Evolutionary conservation across 2,888 invertebrate genomes (phyloP), one percentile per base, ranked within the genome.

Genomic region (Tanytarsus gracilentus): DNA sequence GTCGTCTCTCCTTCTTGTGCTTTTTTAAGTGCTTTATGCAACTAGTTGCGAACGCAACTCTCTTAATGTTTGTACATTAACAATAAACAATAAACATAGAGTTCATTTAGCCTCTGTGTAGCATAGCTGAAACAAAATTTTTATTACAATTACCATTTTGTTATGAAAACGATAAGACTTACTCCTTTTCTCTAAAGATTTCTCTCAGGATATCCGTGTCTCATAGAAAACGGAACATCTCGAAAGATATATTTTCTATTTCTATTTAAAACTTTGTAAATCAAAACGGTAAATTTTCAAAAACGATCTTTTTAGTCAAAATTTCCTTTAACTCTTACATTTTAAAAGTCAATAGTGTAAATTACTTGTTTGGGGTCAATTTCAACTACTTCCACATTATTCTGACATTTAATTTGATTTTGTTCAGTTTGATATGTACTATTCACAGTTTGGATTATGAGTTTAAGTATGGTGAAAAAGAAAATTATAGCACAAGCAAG

Each of bases 141-240:
- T n/a, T n/a, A n/a, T n/a, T n/a, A n/a, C n/a, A n/a, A n/a, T n/a
- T n/a, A n/a, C n/a, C n/a, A n/a, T n/a, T n/a, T n/a, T n/a, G n/a
- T n/a, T n/a, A n/a, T n/a, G n/a, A n/a, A n/a, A n/a, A n/a, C n/a
- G n/a, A n/a, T n/a, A n/a, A n/a, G n/a, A n/a, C n/a, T n/a, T n/a
- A n/a, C n/a, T n/a, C n/a, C 44, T 44, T 44, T 23, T 44, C 23
- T 23, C 18, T 44, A n/a, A 44, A 44, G 44, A 44, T 23, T 44
- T 44, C n/a, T 44, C 8, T 40, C 40, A 40, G 49, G 49, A 49
- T n/a, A 49, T 49, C 49, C 49, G 26, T 49, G 26, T 49, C 27
- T 49, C 27, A 49, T 49, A 14, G n/a, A n/a, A n/a, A n/a, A n/a
- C n/a, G n/a, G n/a, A n/a, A n/a, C n/a, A n/a, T n/a, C n/a, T n/a